A percentile compares a stretch with the other conserved stretches of the same genome.
Conservation (phyloP, 2,888 invertebrate species). For the Dinocampus coccinellae region DNA sequence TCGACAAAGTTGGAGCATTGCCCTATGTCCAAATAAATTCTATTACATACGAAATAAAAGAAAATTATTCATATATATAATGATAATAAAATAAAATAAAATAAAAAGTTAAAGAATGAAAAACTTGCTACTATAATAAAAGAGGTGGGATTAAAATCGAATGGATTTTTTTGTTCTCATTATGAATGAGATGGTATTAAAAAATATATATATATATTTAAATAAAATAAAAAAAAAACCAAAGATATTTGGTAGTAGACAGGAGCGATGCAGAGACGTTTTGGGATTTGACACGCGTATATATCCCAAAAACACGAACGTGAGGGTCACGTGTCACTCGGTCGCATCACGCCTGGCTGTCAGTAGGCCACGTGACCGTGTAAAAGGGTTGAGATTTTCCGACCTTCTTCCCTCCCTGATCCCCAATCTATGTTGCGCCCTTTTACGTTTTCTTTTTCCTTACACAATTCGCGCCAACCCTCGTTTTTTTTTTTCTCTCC, state of each 20-base stretch:
- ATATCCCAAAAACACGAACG: conserved; percentile 58
- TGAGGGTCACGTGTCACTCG: conserved; percentile 57
- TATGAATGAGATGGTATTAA: conserved; percentile 4
- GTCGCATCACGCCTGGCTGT: conserved; percentile 51
- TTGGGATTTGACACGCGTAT: conserved; percentile 68
- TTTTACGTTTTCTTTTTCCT: conserved; percentile 30
- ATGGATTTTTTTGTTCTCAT: not conserved
- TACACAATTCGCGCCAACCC: conserved; percentile 18
- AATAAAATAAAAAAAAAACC: conserved; percentile 25
- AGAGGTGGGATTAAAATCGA: not conserved
- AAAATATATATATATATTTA: too few species aligned
- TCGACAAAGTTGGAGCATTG: conserved; percentile 49
- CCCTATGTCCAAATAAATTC: conserved; percentile 31
- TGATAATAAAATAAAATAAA: not conserved
- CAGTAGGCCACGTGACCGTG: conserved; percentile 65
- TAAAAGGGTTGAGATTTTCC: conserved; percentile 69
- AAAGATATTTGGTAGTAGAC: conserved; percentile 21
- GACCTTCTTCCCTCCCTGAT: conserved; percentile 6
- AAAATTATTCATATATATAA: conserved; percentile 34
- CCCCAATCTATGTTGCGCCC: not conserved
- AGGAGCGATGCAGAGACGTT: conserved; percentile 47
- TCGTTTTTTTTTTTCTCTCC: not conserved
- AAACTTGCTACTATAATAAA: not conserved
- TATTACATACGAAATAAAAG: conserved; percentile 32
- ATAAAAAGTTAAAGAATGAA: not conserved